Evolutionary conservation across 2,888 invertebrate genomes (phyloP), one percentile per base, ranked within the genome.

Genomic region (Xestia ashworthii): DNA sequence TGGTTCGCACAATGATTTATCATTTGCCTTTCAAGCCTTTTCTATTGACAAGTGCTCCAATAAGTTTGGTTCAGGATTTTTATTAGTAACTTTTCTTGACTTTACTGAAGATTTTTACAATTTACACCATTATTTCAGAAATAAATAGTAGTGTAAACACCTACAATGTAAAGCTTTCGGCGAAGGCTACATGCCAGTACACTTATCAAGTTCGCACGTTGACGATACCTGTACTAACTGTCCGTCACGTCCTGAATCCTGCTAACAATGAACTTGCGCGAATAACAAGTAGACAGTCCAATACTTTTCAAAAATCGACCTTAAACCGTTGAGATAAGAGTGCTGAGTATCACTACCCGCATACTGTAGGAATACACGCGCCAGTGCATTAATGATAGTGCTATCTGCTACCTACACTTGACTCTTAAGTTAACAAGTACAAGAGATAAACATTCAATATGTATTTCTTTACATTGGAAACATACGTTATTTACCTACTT

Each of bases 181-280:
- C 85, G 80, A 81, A 86, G 83, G 71, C 78, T 76, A 80, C 85
- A 89, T 89, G 90, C 88, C 90, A 86, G 80, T 82, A 87, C 89
- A 90, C 86, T 88, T 85, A 89, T 90, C 92, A 89, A 91, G 89
- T 90, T 91, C 84, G 87, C 89, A 89, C 88, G 82, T 84, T 84
- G 86, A 87, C 87, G 88, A 89, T 91, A 89, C 90, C 89, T 90
- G 88, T 81, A 83, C 88, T 91, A 93, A 93, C 91, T 92, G 92
- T 92, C 91, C 90, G 95, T 95, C 94, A 95, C 95, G 95, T 94
- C 89, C 95, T 95, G 91, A 94, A 95, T 95, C 92, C 91, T 91
- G 74, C 89, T 88, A 90, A 93, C 93, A 93, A 93, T 92, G 90
- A 92, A 90, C 90, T 90, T 90, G 87, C 86, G 89, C 86, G 82